Conservation (phyloP, 2,797 vertebrate genomes). For the Notolepis coatsorum region DNA sequence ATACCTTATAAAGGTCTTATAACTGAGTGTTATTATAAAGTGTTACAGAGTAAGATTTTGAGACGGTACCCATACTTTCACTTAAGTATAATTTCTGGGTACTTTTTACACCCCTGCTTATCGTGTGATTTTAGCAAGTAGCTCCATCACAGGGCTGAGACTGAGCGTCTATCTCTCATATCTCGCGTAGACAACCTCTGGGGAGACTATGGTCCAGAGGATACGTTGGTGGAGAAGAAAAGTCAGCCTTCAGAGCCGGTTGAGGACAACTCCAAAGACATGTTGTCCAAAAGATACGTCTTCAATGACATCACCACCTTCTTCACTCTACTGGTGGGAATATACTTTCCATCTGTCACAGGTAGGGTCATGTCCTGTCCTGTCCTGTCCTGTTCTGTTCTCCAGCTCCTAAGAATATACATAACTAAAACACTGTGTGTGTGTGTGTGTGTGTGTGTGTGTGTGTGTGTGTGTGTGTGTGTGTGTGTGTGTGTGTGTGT, state of each 20-base stretch:
- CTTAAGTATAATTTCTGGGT: too few relatives aligned
- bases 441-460: not conserved
- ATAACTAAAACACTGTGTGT: too few relatives aligned
- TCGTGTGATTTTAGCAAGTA: too few relatives aligned
- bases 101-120: too few relatives aligned
- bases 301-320: constrained; percentile 90
- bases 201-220: constrained; percentile 84
- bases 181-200: constrained; percentile 88
- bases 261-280: constrained; percentile 46
- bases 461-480: not conserved
- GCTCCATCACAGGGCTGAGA: too few relatives aligned
- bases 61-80: too few relatives aligned
- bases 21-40: too few relatives aligned
- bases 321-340: constrained; percentile 95
- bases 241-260: constrained; percentile 52
- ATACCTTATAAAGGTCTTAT: too few relatives aligned
- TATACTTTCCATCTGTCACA: constrained; percentile 97
- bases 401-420: too few relatives aligned
- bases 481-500: not conserved
- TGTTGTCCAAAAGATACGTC: constrained; percentile 73
- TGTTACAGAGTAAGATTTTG: too few relatives aligned
- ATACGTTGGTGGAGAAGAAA: constrained; percentile 82
- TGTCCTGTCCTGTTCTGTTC: not conserved
- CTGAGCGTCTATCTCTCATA: not conserved
- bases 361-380: constrained; percentile 71